phyloP scores from a whole-genome alignment of 1,140 invertebrate genomes.

The Drosophila ogumai region DNA sequence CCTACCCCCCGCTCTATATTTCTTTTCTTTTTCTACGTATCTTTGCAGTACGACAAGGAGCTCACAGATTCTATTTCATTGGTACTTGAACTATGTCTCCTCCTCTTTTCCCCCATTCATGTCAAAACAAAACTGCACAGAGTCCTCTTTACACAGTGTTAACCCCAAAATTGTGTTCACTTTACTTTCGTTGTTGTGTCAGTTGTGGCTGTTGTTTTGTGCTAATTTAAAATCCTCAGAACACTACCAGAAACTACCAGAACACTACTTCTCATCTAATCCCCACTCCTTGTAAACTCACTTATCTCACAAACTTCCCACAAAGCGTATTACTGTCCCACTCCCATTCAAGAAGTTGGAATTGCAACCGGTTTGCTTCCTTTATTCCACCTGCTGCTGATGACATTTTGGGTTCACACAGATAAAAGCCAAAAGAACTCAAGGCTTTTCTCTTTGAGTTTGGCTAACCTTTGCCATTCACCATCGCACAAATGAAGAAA shows the following conservation, averaged over 20 bases:
- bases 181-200: slow-evolving; percentile 31
- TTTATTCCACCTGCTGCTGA: slow-evolving; percentile 36
- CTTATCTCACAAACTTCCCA: slow-evolving; percentile 33
- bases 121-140: slow-evolving; percentile 22
- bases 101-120: slow-evolving; percentile 16
- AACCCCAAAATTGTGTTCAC: slow-evolving; percentile 35
- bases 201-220: slow-evolving; percentile 31
- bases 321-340: slow-evolving; percentile 26
- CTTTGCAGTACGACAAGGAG: slow-evolving; percentile 85
- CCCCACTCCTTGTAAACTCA: not conserved
- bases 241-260: too few relatives aligned
- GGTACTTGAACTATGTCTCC: slow-evolving; percentile 73
- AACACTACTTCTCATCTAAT: slow-evolving; percentile 7
- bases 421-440: slow-evolving; percentile 44
- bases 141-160: slow-evolving; percentile 5
- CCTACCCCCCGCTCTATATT: slow-evolving; percentile 48
- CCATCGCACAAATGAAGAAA: slow-evolving; percentile 1
- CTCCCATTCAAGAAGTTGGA: slow-evolving; percentile 29
- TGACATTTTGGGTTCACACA: slow-evolving; percentile 40
- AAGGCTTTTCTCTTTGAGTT: slow-evolving; percentile 40
- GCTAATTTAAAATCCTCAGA: slow-evolving; percentile 40
- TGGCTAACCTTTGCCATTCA: slow-evolving; percentile 36
- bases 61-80: slow-evolving; percentile 85
- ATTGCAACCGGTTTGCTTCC: slow-evolving; percentile 40
- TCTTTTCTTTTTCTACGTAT: slow-evolving; percentile 71